Evolutionary conservation across 1,140 invertebrate species (phyloP), one percentile per base, ranked within the genome.

Genomic region (Drosophila saltans): DNA sequence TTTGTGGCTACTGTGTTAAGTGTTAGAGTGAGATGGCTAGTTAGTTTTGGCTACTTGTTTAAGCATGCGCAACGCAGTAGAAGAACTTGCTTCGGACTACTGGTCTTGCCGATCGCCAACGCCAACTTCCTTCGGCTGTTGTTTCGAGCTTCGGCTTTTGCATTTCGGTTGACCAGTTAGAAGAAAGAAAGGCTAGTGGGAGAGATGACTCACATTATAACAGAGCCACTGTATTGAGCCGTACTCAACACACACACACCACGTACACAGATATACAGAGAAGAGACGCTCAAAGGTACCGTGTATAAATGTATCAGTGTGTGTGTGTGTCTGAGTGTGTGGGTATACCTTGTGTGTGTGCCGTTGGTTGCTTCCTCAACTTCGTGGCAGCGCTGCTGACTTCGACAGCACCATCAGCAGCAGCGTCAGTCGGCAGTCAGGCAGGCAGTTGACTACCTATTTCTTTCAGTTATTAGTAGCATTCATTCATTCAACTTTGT

Each of bases 401-500:
- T 48, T 56, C 60, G 69, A 56, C 69, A 65, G 69, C 75, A 58
- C 43, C 62, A 57, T 43, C 24, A 56, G 62, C 83, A 72, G 80
- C 61, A 55, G 74, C 43, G 40, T 55, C 75, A 48, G 63, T 41
- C 69, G 55, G 61, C 81, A 52, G 73, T 48, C 76, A 69, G 69
- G 67, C 57, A 72, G 80, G 80, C 76, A 73, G 84, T 65, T 80
- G 84, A 89, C 84, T 88, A 88, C 84, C 57, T 88, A 88, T 88
- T 88, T 88, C 83, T 88, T 89, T 88, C 84, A 88, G 84, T 88
- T 88, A 88, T 88, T 88, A 88, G 83, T 88, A 88, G 81, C 81
- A 84, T 88, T 88, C 84, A 88, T 88, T 88, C 84, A 88, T 88
- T 88, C 84, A 88, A 88, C 85, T 89, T 88, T 88, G 84, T 88